Base-by-base conservation (phyloP, 2,113 vertebrate species). In the Archocentrus centrarchus region DNA sequence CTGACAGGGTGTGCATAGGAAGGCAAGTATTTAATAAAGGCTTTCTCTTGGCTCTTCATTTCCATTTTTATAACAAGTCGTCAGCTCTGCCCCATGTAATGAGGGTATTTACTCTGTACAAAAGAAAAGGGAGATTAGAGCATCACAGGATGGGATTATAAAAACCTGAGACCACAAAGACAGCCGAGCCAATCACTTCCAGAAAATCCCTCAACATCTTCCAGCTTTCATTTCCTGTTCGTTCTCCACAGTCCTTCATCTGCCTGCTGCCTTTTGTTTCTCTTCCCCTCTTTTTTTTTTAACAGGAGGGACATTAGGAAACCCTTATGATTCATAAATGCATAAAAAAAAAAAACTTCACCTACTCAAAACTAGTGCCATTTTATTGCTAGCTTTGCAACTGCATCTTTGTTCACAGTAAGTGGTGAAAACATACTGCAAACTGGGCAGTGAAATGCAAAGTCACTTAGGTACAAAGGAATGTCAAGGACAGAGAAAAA, bases 121-220 rank as follows among this genome's bases (percentile, higher is more conserved):
- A 93, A 94, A 88, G 90, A 91, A 92, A 90, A 86, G 47, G 83
- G 44, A 90, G 92, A 94, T 95, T 95, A 95, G 77, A 91, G 89
- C 90, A 93, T 92, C 92, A 94, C 88, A 93, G 91, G 89, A 89
- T 58, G 76, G 92, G 93, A 94, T 93, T 92, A 92, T 90, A 84
- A 94, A 93, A 93, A 90, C 87, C 89, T 68, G 82, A 91, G 89
- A 86, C 84, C 91, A 92, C 88, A 93, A 91, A 95, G 90, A 92
- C 81, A 89, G 89, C 88, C 89, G 92, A 92, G 89, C 87, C 89
- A 92, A 92, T 93, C 91, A 91, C 85, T 90, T 84, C 39, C 47
- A 86, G 87, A 91, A 94, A 94, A 93, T 94, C 92, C 92, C 59
- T 80, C 77, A 83, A 88, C 86, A 89, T 93, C 89, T 89, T 64